Evolutionary conservation across 1,140 invertebrate genomes (phyloP), one percentile per base, ranked within the genome.

Genomic region (Batillaria attramentaria): DNA sequence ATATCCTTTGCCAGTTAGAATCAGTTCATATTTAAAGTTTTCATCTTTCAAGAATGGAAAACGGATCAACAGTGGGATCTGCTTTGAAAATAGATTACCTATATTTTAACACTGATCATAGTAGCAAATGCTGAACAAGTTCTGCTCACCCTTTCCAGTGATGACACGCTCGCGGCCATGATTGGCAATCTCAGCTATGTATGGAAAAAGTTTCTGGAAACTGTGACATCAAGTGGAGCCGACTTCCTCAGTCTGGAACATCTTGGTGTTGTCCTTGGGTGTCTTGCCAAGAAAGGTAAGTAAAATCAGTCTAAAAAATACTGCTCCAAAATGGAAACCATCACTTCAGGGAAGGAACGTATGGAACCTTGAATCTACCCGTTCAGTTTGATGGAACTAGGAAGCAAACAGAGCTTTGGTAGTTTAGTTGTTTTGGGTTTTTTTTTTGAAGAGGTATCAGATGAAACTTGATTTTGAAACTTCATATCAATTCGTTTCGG

Each of bases 171-270:
- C 37, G 28, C 10, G 31, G 31, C 10, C 31, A 33, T 20, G 28
- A 28, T n/a, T 10, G 6, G 60, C 28, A n/a, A 20, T 41, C 20
- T 70, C 35, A 33, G 24, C 2, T 37, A 20, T 33, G 42, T 90
- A 37, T 90, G 89, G 89, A 70, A 78, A 1, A 78, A 72, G 13
- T 89, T 89, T 79, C 72, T 87, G 37, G 70, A 82, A 6, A 81
- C 81, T 6, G 84, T 88, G 31, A 85, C 85, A 13, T 82, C 84
- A 31, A 88, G 86, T 81, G 83, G 88, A 37, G 66, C 81, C 6
- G 87, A 90, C 65, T 88, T 87, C 81, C 82, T 89, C 3, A 88
- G 87, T 83, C 73, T 89, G 16, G 84, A 90, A 79, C 87, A 89
- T 82, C 84, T 89, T 50, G 87, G 86, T 5, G 69, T 87, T 2